Conservation (phyloP, 2,888 invertebrate species). For the Uropetala carovei region DNA sequence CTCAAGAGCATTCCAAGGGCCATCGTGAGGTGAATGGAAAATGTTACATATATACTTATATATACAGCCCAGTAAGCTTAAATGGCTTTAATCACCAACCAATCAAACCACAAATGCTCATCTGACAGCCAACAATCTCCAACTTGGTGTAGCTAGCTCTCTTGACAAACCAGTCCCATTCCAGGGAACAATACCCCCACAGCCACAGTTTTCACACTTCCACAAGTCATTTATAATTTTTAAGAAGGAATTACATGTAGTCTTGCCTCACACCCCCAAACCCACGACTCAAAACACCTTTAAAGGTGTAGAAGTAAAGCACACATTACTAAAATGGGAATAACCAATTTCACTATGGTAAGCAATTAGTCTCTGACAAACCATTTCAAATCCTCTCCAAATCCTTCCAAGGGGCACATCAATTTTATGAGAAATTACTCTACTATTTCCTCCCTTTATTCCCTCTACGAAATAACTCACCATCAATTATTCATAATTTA, state of each 20-base stretch:
- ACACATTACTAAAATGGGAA: conserved; percentile 53
- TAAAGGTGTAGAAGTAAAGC: conserved; percentile 57
- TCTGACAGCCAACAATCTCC: conserved; percentile 33
- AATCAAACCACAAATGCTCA: conserved; percentile 49
- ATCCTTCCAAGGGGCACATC: conserved; percentile 46
- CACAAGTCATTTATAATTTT: conserved; percentile 54
- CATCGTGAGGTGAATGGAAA: conserved; percentile 29
- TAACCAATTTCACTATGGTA: conserved; percentile 53
- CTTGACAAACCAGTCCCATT: conserved; percentile 31
- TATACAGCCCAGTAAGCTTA: conserved; percentile 59
- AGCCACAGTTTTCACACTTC: conserved; percentile 60
- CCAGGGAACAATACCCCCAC: conserved; percentile 41
- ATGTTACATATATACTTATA: conserved; percentile 42
- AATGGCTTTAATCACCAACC: conserved; percentile 50
- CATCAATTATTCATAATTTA: conserved; percentile 61
- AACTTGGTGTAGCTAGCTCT: conserved; percentile 30
- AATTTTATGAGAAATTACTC: conserved; percentile 24
- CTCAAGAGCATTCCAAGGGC: conserved; percentile 43
- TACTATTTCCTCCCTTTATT: conserved; percentile 59
- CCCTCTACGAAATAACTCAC: conserved; percentile 62
- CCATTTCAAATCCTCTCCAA: conserved; percentile 51
- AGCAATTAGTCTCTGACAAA: conserved; percentile 55
- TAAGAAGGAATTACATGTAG: conserved; percentile 53
- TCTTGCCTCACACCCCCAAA: conserved; percentile 62
- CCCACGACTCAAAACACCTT: conserved; percentile 59